Conservation (phyloP, 1,140 invertebrate species). For the Plodia interpunctella region DNA sequence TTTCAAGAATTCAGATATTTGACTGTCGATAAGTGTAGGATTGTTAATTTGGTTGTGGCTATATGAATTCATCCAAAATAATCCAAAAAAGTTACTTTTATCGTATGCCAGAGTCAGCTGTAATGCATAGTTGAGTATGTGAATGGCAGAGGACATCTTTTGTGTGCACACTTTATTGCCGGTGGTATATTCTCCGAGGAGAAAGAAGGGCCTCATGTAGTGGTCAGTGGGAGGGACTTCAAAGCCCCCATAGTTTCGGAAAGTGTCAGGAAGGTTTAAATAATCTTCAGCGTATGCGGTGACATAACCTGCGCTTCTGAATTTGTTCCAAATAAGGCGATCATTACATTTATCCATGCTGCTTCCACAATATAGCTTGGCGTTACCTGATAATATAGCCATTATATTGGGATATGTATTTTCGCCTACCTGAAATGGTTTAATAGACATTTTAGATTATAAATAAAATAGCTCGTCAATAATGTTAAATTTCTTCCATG, state of each 20-base stretch:
- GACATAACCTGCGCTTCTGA: conserved; percentile 30
- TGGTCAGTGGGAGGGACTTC: conserved; percentile 81
- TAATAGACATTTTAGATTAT: no score
- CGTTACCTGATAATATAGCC: conserved; percentile 82
- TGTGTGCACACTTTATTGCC: conserved; percentile 73
- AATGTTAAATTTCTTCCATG: no score
- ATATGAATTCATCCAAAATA: conserved; percentile 82
- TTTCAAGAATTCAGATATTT: conserved; percentile 72
- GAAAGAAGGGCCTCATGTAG: conserved; percentile 81
- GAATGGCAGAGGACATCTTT: conserved; percentile 76
- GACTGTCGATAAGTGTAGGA: conserved; percentile 78
- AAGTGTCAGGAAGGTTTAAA: conserved; percentile 31
- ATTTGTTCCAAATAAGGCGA: conserved; percentile 34
- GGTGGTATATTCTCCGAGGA: conserved; percentile 73
- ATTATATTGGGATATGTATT: conserved; percentile 90
- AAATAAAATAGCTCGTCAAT: no score
- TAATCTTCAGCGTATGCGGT: conserved; percentile 40
- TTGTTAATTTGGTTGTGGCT: conserved; percentile 80
- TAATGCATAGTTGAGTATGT: conserved; percentile 75
- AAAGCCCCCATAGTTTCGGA: conserved; percentile 31
- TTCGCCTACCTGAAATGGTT: conserved; percentile 9
- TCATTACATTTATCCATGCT: conserved; percentile 44
- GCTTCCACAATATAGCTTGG: conserved; percentile 2
- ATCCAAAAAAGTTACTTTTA: conserved; percentile 77
- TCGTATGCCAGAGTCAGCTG: conserved; percentile 77